These are phyloP conservation scores for Campopleginae sp. DNA, from an alignment of 2,888 invertebrate genomes.

Conservation along the genomic window DNA sequence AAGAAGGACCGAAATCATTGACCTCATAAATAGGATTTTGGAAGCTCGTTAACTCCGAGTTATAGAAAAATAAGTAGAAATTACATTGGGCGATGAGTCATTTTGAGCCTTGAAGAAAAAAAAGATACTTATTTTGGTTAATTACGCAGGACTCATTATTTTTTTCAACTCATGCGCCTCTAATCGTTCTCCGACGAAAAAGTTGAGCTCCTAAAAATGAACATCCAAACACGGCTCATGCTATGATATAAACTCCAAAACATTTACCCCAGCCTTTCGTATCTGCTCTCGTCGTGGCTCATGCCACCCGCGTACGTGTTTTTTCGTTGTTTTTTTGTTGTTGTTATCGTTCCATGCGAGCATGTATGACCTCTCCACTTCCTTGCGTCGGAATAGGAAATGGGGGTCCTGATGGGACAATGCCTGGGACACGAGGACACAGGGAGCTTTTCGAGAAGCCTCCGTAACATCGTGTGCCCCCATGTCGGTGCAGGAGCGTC, in stretches of 20 bases:
- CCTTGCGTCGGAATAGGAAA: conserved; percentile 4
- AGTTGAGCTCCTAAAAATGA: neutral
- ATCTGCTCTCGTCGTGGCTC: conserved; percentile 25
- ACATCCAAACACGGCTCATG: neutral
- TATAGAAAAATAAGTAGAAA: neutral
- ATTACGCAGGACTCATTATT: conserved; percentile 14
- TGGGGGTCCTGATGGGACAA: conserved; percentile 18
- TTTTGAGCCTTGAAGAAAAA: neutral
- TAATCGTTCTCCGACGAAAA: neutral
- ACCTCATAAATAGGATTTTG: conserved; percentile 13
- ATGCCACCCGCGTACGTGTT: conserved; percentile 27
- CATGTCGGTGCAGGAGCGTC: conserved; percentile 6
- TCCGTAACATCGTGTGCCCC: conserved; percentile 35
- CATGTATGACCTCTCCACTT: neutral
- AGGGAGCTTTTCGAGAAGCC: conserved; percentile 26
- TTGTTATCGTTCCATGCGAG: conserved; percentile 32
- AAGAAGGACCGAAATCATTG: conserved; percentile 12
- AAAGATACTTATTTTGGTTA: neutral
- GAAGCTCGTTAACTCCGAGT: neutral
- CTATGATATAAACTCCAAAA: conserved; percentile 23
- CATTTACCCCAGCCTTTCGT: neutral
- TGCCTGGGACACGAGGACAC: neutral
- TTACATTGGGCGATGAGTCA: conserved; percentile 11
- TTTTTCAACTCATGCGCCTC: neutral
- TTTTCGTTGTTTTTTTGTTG: conserved; percentile 16